Evolutionary conservation across 2,888 invertebrate species (phyloP).

Genomic region (Caenorhabditis virilis): DNA sequence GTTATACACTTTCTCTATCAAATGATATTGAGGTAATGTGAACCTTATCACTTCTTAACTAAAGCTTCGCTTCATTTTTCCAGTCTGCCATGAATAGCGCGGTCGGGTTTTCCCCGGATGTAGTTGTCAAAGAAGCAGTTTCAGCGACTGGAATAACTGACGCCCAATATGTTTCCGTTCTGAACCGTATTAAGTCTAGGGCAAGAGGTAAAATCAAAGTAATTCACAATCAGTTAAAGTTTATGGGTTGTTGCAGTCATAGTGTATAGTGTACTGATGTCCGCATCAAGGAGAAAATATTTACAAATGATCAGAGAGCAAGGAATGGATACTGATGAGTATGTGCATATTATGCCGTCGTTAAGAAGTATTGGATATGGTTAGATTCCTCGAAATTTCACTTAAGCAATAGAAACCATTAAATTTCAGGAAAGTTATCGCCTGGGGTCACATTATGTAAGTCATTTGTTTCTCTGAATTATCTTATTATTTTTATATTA

Average conservation of each 20-base stretch:
- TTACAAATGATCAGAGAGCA: conserved; percentile 19
- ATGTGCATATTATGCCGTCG: conserved; percentile 55
- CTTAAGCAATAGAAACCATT: not conserved
- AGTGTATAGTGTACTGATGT: conserved; percentile 8
- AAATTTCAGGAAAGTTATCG: conserved; percentile 20
- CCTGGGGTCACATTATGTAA: conserved; percentile 29
- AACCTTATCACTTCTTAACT: not conserved
- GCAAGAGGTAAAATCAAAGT: conserved; percentile 12
- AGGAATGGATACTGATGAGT: conserved; percentile 57
- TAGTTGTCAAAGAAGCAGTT: conserved; percentile 21
- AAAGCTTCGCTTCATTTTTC: not conserved
- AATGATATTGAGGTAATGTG: conserved; percentile 29
- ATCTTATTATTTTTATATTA: conserved; percentile 1
- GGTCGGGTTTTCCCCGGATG: conserved; percentile 6
- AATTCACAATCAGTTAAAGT: not conserved
- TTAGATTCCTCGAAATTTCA: conserved; percentile 12
- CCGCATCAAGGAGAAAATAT: conserved; percentile 15
- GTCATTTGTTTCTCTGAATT: conserved; percentile 10
- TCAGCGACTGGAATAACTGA: conserved; percentile 9
- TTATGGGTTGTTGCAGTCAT: conserved; percentile 16
- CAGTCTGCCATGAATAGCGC: conserved; percentile 19
- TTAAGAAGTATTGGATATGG: conserved; percentile 52
- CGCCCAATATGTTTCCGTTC: conserved; percentile 9
- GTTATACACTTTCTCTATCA: conserved; percentile 29
- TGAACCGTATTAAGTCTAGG: conserved; percentile 13